These are phyloP conservation scores for Polypedilum pembai DNA, from an alignment of 1,140 invertebrate genomes.

Conservation along the genomic window DNA sequence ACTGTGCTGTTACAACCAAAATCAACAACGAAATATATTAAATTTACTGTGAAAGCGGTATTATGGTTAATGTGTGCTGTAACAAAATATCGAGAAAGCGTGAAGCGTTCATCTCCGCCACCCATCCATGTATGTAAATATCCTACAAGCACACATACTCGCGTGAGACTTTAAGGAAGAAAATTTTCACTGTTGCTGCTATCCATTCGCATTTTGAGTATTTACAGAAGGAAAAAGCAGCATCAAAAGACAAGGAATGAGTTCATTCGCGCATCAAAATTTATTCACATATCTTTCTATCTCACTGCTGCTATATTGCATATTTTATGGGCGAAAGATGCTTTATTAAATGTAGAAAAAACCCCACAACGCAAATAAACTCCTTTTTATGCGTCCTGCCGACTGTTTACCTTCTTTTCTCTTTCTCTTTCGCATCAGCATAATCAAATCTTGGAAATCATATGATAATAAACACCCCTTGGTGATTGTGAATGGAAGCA, in stretches of 20 bases:
- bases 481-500: conserved; percentile 8
- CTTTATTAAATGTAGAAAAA: conserved; percentile 25
- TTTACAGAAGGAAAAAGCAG: no score
- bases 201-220: no score
- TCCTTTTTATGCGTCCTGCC: conserved; percentile 14
- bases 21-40: conserved; percentile 4
- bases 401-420: not conserved
- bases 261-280: not conserved
- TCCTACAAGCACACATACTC: no score
- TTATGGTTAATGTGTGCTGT: conserved; percentile 18
- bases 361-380: conserved; percentile 26
- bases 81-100: conserved; percentile 15
- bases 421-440: not conserved
- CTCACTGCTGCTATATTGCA: conserved; percentile 3
- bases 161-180: no score
- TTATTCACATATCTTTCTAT: not conserved
- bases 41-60: conserved; percentile 17
- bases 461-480: conserved; percentile 26
- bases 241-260: not conserved
- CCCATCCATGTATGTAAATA: not conserved
- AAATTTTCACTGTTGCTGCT: no score
- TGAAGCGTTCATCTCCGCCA: not conserved
- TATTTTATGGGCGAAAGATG: not conserved
- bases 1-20: no score
- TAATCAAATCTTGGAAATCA: conserved; percentile 25